A percentile compares a stretch with the other conserved stretches of the same genome.
phyloP scores from a whole-genome alignment of 2,797 vertebrate genomes.

The Acanthornis magna region DNA sequence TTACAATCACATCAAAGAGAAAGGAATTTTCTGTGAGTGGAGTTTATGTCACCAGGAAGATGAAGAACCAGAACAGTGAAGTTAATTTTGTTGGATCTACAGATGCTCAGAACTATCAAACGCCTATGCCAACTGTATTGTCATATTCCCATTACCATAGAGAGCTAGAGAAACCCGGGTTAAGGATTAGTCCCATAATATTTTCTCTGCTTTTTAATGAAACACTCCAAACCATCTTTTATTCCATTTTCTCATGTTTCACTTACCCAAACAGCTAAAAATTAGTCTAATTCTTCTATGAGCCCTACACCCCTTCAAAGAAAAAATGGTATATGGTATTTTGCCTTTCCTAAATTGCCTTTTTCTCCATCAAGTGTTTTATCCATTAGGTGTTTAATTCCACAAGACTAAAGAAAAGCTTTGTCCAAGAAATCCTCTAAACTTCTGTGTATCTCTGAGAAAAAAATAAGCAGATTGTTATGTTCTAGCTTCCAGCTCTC shows the following conservation, averaged over 20 bases:
- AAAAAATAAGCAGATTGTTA: background rate
- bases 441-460: background rate
- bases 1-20: background rate
- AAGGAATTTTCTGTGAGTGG: background rate
- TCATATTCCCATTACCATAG: background rate
- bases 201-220: background rate
- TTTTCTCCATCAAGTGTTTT: background rate
- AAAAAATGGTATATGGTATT: background rate
- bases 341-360: background rate
- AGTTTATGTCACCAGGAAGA: background rate
- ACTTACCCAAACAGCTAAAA: background rate
- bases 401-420: background rate
- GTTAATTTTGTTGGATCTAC: background rate
- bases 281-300: background rate
- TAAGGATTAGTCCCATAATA: background rate
- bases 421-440: background rate
- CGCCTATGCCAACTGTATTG: background rate
- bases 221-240: background rate
- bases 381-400: background rate
- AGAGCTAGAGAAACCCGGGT: fast-evolving
- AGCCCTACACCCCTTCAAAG: background rate
- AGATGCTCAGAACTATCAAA: background rate
- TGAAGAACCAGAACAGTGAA: background rate
- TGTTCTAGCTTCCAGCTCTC: background rate
- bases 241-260: background rate